These are phyloP conservation scores for Coregonus sp. DNA, from an alignment of 2,797 vertebrate genomes.

Conservation along the genomic window DNA sequence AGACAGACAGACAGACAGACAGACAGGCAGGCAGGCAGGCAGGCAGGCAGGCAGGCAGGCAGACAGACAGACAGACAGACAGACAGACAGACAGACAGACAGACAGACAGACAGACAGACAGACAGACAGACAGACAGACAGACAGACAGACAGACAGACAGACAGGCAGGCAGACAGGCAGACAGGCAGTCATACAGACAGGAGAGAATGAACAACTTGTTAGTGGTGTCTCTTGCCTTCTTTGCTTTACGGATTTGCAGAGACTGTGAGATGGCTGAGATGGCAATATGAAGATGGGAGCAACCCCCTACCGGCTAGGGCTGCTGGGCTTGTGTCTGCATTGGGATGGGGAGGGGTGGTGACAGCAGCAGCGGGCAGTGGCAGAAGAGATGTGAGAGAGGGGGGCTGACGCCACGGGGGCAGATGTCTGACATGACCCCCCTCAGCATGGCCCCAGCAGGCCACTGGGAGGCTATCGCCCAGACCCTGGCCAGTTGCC, in stretches of 20 bases:
- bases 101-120: too few relatives aligned
- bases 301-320: constrained; percentile 3
- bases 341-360: constrained; percentile 63
- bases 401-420: constrained; percentile 80
- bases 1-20: constrained; percentile 15
- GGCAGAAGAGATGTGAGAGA: constrained; percentile 74
- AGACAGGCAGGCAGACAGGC: background rate
- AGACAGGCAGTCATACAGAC: background rate
- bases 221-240: background rate
- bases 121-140: background rate
- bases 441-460: constrained; percentile 76
- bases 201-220: background rate
- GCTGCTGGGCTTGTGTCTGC: constrained; percentile 66
- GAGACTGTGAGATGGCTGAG: background rate
- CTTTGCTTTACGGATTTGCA: background rate
- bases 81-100: too few relatives aligned
- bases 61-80: background rate
- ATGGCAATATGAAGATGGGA: constrained; percentile 6
- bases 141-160: background rate
- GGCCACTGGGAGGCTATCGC: constrained; percentile 58
- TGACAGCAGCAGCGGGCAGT: constrained; percentile 81
- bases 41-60: too few relatives aligned
- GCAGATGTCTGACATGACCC: constrained; percentile 89
- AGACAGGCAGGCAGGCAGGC: background rate
- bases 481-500: constrained; percentile 37